Evolutionary conservation across 1,140 invertebrate species (phyloP).

Genomic region (Pseudomyrmex sp.): DNA sequence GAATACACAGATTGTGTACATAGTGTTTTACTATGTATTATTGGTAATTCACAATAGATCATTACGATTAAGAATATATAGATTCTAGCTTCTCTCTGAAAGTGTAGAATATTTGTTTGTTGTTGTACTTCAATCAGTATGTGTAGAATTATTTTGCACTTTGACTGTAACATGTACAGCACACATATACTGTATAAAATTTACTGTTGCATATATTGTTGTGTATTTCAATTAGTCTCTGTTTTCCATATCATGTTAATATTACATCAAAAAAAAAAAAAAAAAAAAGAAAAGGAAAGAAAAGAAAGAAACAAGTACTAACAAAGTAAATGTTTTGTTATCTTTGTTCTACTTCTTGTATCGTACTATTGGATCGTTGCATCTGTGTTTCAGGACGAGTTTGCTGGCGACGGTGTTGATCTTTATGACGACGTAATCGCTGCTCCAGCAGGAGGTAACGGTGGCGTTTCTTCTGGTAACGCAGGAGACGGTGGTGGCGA

Average conservation of each 20-base stretch:
- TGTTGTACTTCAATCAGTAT: slow-evolving; percentile 13
- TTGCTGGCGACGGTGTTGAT: slow-evolving; percentile 94
- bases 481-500: slow-evolving; percentile 78
- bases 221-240: slow-evolving; percentile 5
- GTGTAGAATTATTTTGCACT: slow-evolving; percentile 52
- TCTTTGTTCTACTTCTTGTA: neutral
- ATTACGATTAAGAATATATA: too few species aligned
- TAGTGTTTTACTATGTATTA: too few species aligned
- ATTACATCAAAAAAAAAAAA: neutral
- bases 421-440: slow-evolving; percentile 98
- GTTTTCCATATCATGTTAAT: neutral
- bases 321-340: neutral
- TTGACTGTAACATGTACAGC: slow-evolving; percentile 56
- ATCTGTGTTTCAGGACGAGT: slow-evolving; percentile 89
- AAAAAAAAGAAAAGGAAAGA: neutral
- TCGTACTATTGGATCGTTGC: neutral
- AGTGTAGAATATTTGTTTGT: slow-evolving; percentile 4
- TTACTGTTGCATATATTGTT: neutral
- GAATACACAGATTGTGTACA: neutral
- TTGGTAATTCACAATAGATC: too few species aligned
- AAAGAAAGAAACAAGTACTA: neutral
- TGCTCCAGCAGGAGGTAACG: slow-evolving; percentile 87
- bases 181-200: slow-evolving; percentile 13
- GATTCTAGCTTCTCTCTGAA: neutral
- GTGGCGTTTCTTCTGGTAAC: slow-evolving; percentile 79